Evolutionary conservation across 2,797 vertebrate species (phyloP), one percentile per base, ranked within the genome.

Genomic region (Numenius phaeopus): DNA sequence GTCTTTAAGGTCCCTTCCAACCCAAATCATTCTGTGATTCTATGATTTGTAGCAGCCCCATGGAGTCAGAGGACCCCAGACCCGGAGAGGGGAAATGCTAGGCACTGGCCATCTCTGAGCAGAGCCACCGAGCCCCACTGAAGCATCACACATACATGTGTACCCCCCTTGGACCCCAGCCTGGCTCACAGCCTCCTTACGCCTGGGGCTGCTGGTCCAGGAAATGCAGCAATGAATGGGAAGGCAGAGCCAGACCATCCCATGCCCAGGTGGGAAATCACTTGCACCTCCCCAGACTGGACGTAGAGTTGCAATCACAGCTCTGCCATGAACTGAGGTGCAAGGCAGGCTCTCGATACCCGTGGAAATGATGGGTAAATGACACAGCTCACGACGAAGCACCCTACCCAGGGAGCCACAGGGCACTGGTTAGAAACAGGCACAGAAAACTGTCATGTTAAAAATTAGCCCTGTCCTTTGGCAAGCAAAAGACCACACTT

Each of bases 61-160:
- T 1, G 4, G 34, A 67, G 19, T 1, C 62, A 90, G 44, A 92
- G 44, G 49, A 83, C 2, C 5, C 32, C 58, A 57, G 10, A 59
- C 3, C 9, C 2, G 0, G 24, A 42, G 12, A 81, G 10, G 61
- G 14, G 29, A 58, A 75, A 9, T 2, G 4, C 54, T 49, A 76
- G 7, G 17, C 3, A 0, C n/a, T 32, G 37, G 34, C 26, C 13
- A 50, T 14, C 46, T 44, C 52, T 9, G 10, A 21, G 4, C 50
- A 89, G 27, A 65, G 15, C 32, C 72, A 58, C 32, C 1, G 3
- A 65, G 26, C 24, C 29, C 32, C 11, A 12, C 29, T 2, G 5
- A 37, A 69, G 40, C 5, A 2, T 11, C 65, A 67, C 29, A 2
- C 0, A 1, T 15, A 11, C 34, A 32, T 46, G 2, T 2, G 29